Evolutionary conservation across 2,888 invertebrate species (phyloP).

Genomic region (Drosophila conformis): DNA sequence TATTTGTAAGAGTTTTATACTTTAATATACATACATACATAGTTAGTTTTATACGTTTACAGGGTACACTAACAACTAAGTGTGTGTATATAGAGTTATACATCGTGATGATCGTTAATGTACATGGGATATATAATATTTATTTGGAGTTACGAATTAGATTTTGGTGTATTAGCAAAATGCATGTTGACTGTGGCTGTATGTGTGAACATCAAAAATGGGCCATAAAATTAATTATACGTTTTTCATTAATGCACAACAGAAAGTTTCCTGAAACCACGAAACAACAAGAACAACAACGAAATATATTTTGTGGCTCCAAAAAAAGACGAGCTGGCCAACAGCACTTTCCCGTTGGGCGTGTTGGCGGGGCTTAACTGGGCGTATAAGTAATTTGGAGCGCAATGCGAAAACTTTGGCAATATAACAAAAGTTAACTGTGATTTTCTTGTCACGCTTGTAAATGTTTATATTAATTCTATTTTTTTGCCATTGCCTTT

Average conservation of each 20-base stretch:
- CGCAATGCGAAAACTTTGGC: constrained; percentile 79
- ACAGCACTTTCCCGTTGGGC: neutral
- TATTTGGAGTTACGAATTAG: constrained; percentile 13
- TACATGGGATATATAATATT: constrained; percentile 26
- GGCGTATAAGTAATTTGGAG: constrained; percentile 68
- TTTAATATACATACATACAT: constrained; percentile 12
- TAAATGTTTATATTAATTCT: constrained; percentile 47
- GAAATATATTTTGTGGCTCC: constrained; percentile 13
- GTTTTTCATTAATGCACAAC: constrained; percentile 58
- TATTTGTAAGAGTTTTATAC: neutral
- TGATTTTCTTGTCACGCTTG: constrained; percentile 76
- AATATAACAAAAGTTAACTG: constrained; percentile 71
- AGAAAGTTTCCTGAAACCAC: constrained; percentile 31
- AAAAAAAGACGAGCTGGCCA: neutral
- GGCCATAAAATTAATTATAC: constrained; percentile 56
- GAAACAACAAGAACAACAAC: constrained; percentile 13
- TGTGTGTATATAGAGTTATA: constrained; percentile 15
- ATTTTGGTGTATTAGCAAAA: constrained; percentile 34
- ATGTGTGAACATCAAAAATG: constrained; percentile 23
- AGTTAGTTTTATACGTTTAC: constrained; percentile 16
- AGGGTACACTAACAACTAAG: constrained; percentile 40
- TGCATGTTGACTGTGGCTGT: constrained; percentile 38
- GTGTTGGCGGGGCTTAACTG: constrained; percentile 23
- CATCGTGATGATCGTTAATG: constrained; percentile 22
- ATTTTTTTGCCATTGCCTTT: constrained; percentile 19